A percentile compares a stretch with the other conserved stretches of the same genome.
Evolutionary conservation across 2,113 vertebrate species (phyloP).

Genomic region (Neoarius graeffei): DNA sequence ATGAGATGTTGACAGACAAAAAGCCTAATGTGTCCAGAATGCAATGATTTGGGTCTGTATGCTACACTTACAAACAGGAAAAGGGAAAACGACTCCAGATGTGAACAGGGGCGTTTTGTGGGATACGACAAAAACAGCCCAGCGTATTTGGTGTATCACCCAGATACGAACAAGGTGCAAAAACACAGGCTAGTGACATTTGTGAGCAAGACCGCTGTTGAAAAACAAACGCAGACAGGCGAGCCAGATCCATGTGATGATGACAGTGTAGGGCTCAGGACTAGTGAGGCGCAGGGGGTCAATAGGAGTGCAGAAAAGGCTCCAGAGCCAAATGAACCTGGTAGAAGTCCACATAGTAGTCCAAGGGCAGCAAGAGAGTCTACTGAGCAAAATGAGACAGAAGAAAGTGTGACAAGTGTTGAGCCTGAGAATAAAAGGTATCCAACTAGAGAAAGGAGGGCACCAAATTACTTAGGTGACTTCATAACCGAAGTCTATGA

Average conservation of each 20-base stretch:
- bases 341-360: too few species aligned
- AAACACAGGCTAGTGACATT: constrained; percentile 53
- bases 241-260: not conserved
- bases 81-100: constrained; percentile 43
- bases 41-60: constrained; percentile 39
- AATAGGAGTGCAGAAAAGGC: not conserved
- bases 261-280: not conserved
- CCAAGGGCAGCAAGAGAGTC: not conserved
- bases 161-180: constrained; percentile 23
- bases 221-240: too few species aligned
- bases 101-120: constrained; percentile 38
- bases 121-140: constrained; percentile 29
- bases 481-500: not conserved
- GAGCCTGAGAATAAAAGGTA: not conserved
- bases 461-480: not conserved
- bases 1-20: constrained; percentile 29
- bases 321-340: not conserved
- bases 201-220: not conserved
- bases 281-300: not conserved
- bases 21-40: constrained; percentile 36
- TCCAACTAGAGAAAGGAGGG: not conserved
- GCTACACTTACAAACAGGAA: constrained; percentile 45
- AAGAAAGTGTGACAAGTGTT: too few species aligned
- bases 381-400: not conserved
- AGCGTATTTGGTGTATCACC: constrained; percentile 20